These are phyloP conservation scores for Festucalex cinctus DNA, from an alignment of 2,113 vertebrate species.

Conservation along the genomic window DNA sequence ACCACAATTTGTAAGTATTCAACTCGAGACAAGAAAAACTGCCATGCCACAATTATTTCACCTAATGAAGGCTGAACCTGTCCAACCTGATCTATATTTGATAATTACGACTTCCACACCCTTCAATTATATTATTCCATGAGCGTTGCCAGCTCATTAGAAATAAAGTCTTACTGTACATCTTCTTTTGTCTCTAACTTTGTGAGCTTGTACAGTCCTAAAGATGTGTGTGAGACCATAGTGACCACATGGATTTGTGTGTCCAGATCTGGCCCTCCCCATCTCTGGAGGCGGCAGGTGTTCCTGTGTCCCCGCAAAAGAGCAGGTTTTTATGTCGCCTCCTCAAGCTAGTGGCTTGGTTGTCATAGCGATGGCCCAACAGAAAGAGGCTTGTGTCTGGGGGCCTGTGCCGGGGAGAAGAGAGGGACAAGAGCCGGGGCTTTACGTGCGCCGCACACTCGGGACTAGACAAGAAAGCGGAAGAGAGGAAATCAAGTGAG, in stretches of 20 bases:
- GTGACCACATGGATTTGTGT: conserved; percentile 39
- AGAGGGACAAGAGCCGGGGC: conserved; percentile 51
- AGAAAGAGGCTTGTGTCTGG: conserved; percentile 81
- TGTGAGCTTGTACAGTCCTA: not conserved
- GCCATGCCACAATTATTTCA: not conserved
- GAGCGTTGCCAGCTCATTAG: conserved; percentile 21
- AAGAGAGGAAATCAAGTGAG: conserved; percentile 57
- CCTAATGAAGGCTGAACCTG: not conserved
- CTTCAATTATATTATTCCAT: conserved; percentile 1
- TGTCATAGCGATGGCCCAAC: conserved; percentile 76
- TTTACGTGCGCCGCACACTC: conserved; percentile 47
- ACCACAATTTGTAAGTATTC: not conserved
- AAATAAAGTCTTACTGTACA: conserved; percentile 25
- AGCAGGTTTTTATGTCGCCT: conserved; percentile 79
- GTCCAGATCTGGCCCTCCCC: conserved; percentile 52
- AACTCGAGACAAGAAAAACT: not conserved
- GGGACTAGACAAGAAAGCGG: conserved; percentile 42
- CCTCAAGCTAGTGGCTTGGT: conserved; percentile 78
- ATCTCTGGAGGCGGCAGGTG: conserved; percentile 75
- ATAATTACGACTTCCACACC: conserved; percentile 2
- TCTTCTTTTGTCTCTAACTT: not conserved
- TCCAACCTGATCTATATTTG: conserved; percentile 6
- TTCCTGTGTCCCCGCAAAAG: conserved; percentile 73
- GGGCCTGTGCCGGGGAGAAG: conserved; percentile 72
- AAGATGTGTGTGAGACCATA: conserved; percentile 7